Evolutionary conservation across 2,797 vertebrate species (phyloP), one percentile per base, ranked within the genome.

Genomic region (Tiaroga cobitis): DNA sequence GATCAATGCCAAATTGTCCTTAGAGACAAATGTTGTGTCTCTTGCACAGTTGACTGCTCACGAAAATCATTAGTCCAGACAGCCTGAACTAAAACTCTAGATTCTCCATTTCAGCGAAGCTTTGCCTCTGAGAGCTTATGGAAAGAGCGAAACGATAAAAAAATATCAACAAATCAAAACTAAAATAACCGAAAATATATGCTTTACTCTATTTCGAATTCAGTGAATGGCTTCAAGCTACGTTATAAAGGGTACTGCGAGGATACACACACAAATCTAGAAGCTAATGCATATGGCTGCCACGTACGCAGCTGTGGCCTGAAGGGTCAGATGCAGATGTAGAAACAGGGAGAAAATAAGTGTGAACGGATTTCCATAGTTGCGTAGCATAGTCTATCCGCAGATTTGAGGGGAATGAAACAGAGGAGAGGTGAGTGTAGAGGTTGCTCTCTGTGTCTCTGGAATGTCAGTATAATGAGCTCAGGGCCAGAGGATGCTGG

Each of bases 11-110:
- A 85, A 92, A 93, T 93, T 94, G 94, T 95, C 94, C 94, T 94
- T 93, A 90, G 93, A 95, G 94, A 92, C 94, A 94, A 95, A 95
- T 93, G 93, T 90, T 91, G 91, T 90, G 88, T 90, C 86, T 90
- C 93, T 95, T 92, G 94, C 95, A 95, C 94, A 92, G 92, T 93
- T 94, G 94, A 90, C 93, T 91, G 92, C 92, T 95, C 92, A 93
- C 94, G 93, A 94, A 95, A 93, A 94, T 95, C 94, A 94, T 95
- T 95, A 95, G 95, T 94, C 93, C 91, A 93, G 92, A 93, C 89
- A 88, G 85, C 69, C 77, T 81, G 78, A 85, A 85, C 84, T 85
- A 80, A 85, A 85, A 85, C 77, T 63, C 67, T 80, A 70, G 56
- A 69, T 80, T 85, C 32, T 80, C 56, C 56, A 85, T 54, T 74